Evolutionary conservation across 2,113 vertebrate species (phyloP).

Genomic region (Apeltes quadracus): DNA sequence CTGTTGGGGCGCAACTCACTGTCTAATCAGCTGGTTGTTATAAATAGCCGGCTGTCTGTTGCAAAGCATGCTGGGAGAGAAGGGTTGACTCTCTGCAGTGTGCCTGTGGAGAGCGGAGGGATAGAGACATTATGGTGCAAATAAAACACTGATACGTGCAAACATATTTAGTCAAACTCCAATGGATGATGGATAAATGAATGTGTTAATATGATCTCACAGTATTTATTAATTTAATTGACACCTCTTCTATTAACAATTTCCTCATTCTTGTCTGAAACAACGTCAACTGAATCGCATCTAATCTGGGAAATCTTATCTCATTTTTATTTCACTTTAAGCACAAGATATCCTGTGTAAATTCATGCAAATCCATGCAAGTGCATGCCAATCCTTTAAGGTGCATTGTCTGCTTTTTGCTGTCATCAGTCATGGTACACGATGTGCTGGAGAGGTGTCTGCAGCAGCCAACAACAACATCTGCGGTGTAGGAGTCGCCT

Average conservation of each 20-base stretch:
- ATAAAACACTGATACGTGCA: constrained; percentile 47
- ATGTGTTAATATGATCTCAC: constrained; percentile 6
- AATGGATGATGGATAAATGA: background rate
- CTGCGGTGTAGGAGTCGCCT: constrained; percentile 96
- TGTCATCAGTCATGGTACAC: constrained; percentile 90
- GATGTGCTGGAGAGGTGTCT: constrained; percentile 97
- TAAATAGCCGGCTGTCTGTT: constrained; percentile 79
- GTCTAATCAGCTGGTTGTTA: constrained; percentile 80
- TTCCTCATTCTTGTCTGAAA: constrained; percentile 11
- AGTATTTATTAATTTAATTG: constrained; percentile 21
- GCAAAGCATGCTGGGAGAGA: constrained; percentile 76
- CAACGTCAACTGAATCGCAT: constrained; percentile 1
- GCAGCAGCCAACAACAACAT: constrained; percentile 98
- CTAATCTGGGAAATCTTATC: constrained; percentile 27
- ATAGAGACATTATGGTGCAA: constrained; percentile 41
- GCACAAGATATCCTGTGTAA: constrained; percentile 26
- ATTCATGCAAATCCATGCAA: constrained; percentile 39
- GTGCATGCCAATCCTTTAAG: constrained; percentile 44
- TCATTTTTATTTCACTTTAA: constrained; percentile 5
- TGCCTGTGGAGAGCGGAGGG: constrained; percentile 49
- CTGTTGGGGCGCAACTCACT: constrained; percentile 62
- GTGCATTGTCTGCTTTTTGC: constrained; percentile 12
- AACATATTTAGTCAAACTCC: constrained; percentile 25
- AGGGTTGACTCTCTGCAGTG: constrained; percentile 68
- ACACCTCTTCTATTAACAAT: constrained; percentile 17